phyloP scores from a whole-genome alignment of 1,140 invertebrate genomes.

The Camponotus pennsylvanicus region DNA sequence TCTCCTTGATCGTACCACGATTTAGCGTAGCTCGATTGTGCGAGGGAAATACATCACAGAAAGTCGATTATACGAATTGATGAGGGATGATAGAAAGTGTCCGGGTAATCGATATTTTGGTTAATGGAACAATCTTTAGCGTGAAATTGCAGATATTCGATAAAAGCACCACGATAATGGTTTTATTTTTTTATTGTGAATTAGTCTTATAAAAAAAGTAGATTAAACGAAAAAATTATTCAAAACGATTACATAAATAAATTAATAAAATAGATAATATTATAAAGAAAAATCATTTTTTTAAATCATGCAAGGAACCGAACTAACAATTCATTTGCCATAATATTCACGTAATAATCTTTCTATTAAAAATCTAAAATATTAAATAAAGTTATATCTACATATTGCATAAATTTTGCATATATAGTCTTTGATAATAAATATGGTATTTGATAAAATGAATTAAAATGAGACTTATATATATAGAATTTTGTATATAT shows the following conservation, averaged over 20 bases:
- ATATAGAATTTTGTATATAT: neutral
- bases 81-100: neutral
- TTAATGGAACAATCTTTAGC: constrained; percentile 45
- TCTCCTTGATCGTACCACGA: constrained; percentile 10
- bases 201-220: neutral
- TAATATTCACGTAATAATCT: neutral
- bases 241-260: neutral
- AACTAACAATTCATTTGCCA: neutral
- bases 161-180: constrained; percentile 24
- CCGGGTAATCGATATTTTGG: constrained; percentile 34
- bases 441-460: neutral
- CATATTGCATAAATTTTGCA: neutral
- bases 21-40: constrained; percentile 7
- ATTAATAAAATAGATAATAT: neutral
- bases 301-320: neutral
- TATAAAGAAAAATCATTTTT: neutral
- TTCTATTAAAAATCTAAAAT: neutral
- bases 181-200: constrained; percentile 16
- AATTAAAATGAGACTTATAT: neutral
- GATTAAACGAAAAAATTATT: neutral
- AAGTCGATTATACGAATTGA: constrained; percentile 47
- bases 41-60: neutral
- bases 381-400: neutral
- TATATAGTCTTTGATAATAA: neutral
- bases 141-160: constrained; percentile 25